phyloP scores from a whole-genome alignment of 2,797 vertebrate genomes.

The Yasuhikotakia modesta region DNA sequence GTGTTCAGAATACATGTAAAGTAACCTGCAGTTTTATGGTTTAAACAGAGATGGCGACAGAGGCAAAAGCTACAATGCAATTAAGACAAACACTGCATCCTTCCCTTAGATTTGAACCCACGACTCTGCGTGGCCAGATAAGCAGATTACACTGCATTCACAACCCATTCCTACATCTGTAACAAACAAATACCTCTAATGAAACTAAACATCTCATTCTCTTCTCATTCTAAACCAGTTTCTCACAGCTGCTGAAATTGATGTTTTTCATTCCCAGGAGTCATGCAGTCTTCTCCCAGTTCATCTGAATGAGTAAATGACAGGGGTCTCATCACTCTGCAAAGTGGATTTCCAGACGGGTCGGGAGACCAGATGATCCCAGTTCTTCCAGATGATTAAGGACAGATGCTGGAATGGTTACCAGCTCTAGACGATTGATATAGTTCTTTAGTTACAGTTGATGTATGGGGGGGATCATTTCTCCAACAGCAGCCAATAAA shows the following conservation, averaged over 20 bases:
- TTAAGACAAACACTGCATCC: too few species aligned
- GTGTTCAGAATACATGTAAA: too few species aligned
- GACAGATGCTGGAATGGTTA: slow-evolving; percentile 16
- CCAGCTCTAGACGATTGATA: neutral
- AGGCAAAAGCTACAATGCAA: too few species aligned
- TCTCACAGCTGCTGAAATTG: neutral
- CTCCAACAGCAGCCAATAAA: neutral
- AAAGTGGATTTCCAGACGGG: slow-evolving; percentile 35
- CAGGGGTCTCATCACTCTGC: slow-evolving; percentile 11
- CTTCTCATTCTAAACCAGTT: neutral
- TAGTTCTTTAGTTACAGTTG: too few species aligned
- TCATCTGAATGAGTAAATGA: slow-evolving; percentile 28
- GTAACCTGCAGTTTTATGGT: too few species aligned
- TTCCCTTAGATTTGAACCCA: too few species aligned
- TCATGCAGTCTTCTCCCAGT: slow-evolving; percentile 20
- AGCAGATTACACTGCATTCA: too few species aligned
- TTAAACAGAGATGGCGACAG: too few species aligned
- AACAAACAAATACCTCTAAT: too few species aligned
- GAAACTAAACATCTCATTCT: neutral
- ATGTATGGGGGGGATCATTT: neutral
- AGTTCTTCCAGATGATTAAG: neutral
- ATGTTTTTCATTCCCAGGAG: neutral
- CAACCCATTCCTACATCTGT: too few species aligned
- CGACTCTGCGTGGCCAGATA: too few species aligned
- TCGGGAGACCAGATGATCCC: neutral